Evolutionary conservation across 2,797 vertebrate species (phyloP).

Genomic region (Gallirallus australis): DNA sequence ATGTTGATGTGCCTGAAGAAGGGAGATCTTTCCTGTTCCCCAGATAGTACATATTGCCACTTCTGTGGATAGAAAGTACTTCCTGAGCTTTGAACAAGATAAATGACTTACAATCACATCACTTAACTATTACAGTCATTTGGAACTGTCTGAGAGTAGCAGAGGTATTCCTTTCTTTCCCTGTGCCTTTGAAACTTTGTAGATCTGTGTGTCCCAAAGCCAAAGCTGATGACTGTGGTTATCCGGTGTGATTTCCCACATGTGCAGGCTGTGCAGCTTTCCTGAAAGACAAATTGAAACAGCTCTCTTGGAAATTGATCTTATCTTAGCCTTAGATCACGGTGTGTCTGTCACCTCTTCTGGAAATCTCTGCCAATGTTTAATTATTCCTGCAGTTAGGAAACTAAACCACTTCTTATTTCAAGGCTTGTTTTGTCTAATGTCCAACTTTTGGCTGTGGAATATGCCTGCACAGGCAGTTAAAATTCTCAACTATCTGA

Average conservation of each 20-base stretch:
- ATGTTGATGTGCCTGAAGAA: not conserved
- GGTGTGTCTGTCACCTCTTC: slow-evolving; percentile 42
- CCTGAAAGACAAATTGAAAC: slow-evolving; percentile 2
- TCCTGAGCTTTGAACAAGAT: not conserved
- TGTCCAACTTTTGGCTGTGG: slow-evolving; percentile 28
- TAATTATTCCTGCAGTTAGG: slow-evolving; percentile 47
- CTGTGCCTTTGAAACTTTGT: not conserved
- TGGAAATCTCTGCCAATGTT: slow-evolving; percentile 35
- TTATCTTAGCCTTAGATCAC: slow-evolving; percentile 36
- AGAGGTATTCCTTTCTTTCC: not conserved
- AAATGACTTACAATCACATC: not conserved
- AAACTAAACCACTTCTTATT: slow-evolving; percentile 33
- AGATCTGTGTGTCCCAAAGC: not conserved
- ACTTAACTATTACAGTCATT: not conserved
- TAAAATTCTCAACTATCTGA: slow-evolving; percentile 1
- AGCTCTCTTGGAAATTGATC: not conserved
- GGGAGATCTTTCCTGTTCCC: not conserved
- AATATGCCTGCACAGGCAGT: slow-evolving; percentile 32
- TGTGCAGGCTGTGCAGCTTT: not conserved
- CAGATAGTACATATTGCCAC: not conserved
- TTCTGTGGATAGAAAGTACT: not conserved
- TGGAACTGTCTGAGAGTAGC: not conserved
- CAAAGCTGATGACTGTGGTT: not conserved
- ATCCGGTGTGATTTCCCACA: not conserved
- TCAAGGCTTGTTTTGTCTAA: slow-evolving; percentile 38